These are phyloP conservation scores for Zosterops lateralis DNA, from an alignment of 2,113 vertebrate genomes.

Conservation along the genomic window DNA sequence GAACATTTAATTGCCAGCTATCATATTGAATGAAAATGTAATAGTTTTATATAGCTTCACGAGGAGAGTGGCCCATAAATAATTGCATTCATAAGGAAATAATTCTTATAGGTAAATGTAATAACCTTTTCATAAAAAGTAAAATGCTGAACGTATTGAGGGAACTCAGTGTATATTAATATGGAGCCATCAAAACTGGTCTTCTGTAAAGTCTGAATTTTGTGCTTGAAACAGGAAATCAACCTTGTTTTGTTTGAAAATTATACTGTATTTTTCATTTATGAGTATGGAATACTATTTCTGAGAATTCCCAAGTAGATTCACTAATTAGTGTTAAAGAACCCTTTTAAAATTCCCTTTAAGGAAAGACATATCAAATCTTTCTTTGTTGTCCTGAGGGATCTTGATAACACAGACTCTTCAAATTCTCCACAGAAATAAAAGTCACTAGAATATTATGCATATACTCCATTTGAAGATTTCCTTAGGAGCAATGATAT, in stretches of 20 bases:
- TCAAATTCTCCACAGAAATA: slow-evolving; percentile 31
- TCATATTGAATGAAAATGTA: not conserved
- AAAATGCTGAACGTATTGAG: not conserved
- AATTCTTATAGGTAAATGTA: not conserved
- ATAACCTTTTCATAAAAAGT: not conserved
- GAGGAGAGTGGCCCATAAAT: not conserved
- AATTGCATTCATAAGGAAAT: not conserved
- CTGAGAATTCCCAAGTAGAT: slow-evolving; percentile 41
- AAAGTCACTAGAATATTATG: slow-evolving; percentile 22
- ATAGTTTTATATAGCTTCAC: not conserved
- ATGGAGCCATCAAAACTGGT: not conserved
- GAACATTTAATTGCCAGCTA: not conserved
- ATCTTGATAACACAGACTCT: slow-evolving; percentile 47
- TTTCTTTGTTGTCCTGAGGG: slow-evolving; percentile 29
- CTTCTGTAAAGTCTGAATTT: not conserved
- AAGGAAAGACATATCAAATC: slow-evolving; percentile 31
- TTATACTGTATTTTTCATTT: not conserved
- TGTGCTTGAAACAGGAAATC: not conserved
- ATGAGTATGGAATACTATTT: not conserved
- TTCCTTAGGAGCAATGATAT: slow-evolving; percentile 10
- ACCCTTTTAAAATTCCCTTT: slow-evolving; percentile 54
- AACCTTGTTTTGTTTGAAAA: slow-evolving; percentile 10
- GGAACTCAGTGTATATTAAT: not conserved
- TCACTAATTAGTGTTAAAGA: slow-evolving; percentile 48
- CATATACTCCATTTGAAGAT: slow-evolving; percentile 13